phyloP scores from a whole-genome alignment of 2,113 vertebrate genomes.

The Oreochromis aureus region DNA sequence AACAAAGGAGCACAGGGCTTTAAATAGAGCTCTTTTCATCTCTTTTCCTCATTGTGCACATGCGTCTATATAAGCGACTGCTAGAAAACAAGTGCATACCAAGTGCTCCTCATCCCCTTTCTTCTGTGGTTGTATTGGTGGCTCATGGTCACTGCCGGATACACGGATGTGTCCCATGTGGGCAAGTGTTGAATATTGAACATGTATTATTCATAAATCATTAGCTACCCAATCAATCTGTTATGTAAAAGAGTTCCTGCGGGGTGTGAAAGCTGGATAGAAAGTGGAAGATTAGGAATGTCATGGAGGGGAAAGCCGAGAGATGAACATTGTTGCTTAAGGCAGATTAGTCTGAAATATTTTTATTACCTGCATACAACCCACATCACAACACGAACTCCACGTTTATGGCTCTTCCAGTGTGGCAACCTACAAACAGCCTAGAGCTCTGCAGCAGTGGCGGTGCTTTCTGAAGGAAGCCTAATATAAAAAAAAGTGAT shows the following conservation, averaged over 20 bases:
- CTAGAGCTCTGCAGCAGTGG: background rate
- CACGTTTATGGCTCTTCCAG: background rate
- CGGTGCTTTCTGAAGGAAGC: background rate
- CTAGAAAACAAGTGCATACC: background rate
- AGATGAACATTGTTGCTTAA: background rate
- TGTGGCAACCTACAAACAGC: background rate
- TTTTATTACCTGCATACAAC: background rate
- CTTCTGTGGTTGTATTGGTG: background rate
- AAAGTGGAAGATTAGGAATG: background rate
- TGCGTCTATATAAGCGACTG: background rate
- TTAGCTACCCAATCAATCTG: constrained; percentile 16
- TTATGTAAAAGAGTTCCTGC: background rate
- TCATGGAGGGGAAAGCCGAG: background rate
- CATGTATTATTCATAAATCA: constrained; percentile 37
- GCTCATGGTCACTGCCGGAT: background rate
- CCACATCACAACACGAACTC: background rate
- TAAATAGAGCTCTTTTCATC: background rate
- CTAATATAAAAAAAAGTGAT: background rate
- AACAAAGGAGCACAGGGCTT: background rate
- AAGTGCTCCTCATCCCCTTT: background rate
- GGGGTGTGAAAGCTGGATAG: background rate
- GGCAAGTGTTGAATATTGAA: constrained; percentile 15
- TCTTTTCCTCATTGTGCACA: background rate
- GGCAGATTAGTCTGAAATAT: background rate
- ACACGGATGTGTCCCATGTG: background rate